Percentiles rank a stretch among this genome's conserved stretches.
Evolutionary conservation across 2,888 invertebrate species (phyloP).

Genomic region (Camponotus fellah): DNA sequence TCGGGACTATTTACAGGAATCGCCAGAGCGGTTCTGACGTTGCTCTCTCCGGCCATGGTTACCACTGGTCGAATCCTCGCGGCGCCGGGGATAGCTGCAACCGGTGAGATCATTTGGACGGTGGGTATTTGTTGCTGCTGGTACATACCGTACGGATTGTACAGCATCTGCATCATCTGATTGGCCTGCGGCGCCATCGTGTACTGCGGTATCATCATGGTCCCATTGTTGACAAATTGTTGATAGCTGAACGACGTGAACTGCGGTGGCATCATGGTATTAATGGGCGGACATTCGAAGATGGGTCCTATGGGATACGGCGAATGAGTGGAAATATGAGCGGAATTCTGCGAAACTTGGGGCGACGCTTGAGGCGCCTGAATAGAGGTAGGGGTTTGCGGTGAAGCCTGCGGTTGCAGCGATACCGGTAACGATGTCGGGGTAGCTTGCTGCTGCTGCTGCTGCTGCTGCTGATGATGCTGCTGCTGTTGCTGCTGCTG

Average conservation of each 20-base stretch:
- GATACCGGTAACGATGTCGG: conserved; percentile 71
- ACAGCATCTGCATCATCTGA: conserved; percentile 87
- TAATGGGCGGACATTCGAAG: conserved; percentile 84
- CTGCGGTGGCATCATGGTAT: conserved; percentile 84
- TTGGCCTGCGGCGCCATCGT: conserved; percentile 87
- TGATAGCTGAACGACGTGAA: conserved; percentile 87
- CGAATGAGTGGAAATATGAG: conserved; percentile 78
- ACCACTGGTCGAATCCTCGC: conserved; percentile 78
- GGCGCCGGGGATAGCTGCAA: conserved; percentile 83
- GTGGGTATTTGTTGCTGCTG: conserved; percentile 87
- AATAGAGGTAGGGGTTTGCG: conserved; percentile 66
- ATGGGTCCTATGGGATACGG: conserved; percentile 83
- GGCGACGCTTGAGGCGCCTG: conserved; percentile 64
- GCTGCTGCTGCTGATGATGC: conserved; percentile 77
- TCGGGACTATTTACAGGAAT: conserved; percentile 74
- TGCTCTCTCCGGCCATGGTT: conserved; percentile 74
- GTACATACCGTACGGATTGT: conserved; percentile 87
- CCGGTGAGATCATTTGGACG: conserved; percentile 87
- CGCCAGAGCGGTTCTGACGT: conserved; percentile 70
- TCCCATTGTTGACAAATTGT: conserved; percentile 88
- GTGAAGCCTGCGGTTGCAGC: conserved; percentile 53
- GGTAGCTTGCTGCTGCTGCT: conserved; percentile 59
- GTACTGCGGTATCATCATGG: conserved; percentile 87
- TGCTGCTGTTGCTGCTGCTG: conserved; percentile 75
- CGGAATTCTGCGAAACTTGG: conserved; percentile 63